These are phyloP conservation scores for Eilema depressum DNA, from an alignment of 2,888 invertebrate genomes.

Conservation along the genomic window DNA sequence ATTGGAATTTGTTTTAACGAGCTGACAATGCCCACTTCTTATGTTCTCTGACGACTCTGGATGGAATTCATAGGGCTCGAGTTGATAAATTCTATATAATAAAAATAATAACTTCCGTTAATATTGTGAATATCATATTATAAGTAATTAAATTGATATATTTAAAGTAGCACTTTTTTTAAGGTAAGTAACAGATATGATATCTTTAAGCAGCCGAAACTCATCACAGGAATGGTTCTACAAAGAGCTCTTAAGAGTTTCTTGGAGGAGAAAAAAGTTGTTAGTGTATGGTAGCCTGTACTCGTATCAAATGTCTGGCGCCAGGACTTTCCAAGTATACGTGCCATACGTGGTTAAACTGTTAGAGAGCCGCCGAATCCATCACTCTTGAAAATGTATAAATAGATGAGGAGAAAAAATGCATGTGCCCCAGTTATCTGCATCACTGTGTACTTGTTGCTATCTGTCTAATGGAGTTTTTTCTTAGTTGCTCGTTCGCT, in stretches of 20 bases:
- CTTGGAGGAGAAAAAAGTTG: conserved; percentile 10
- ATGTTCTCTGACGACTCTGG: background rate
- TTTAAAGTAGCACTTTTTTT: background rate
- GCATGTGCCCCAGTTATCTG: conserved; percentile 73
- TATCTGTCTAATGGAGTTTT: conserved; percentile 59
- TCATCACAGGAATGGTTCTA: conserved; percentile 30
- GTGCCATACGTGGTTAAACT: conserved; percentile 59
- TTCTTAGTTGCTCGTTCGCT: conserved; percentile 35
- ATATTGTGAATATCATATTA: background rate
- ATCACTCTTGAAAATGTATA: conserved; percentile 65
- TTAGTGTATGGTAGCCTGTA: background rate
- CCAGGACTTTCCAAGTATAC: conserved; percentile 60
- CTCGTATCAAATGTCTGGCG: conserved; percentile 68
- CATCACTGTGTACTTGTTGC: conserved; percentile 47
- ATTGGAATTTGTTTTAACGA: no score
- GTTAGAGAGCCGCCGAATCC: conserved; percentile 66
- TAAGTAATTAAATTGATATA: background rate
- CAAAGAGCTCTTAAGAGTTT: conserved; percentile 53
- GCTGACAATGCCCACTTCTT: no score
- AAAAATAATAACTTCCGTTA: background rate
- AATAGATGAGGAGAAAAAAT: conserved; percentile 77
- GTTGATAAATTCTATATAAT: background rate
- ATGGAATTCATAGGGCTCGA: background rate
- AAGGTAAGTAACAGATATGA: conserved; percentile 4
- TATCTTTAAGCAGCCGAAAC: conserved; percentile 6